Percentiles rank a stretch among this genome's conserved stretches.
phyloP scores from a whole-genome alignment of 92 coral and sea anemone species.

The Anthopleura xanthogrammica region DNA sequence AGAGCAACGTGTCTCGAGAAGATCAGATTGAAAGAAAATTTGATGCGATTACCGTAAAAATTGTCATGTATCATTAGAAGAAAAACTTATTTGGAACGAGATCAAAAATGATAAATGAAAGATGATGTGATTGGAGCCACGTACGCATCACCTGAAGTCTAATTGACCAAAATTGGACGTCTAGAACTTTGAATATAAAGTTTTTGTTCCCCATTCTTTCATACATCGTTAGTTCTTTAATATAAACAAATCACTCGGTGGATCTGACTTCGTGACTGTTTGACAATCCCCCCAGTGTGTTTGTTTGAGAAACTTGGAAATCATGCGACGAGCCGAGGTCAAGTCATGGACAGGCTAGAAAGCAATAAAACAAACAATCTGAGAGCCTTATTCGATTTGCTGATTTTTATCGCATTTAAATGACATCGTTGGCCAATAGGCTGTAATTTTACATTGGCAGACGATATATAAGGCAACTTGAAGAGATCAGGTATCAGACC shows the following conservation, averaged over 20 bases:
- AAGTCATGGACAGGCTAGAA: not conserved
- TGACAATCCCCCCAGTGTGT: no score
- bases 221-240: no score
- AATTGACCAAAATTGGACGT: no score
- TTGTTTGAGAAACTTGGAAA: not conserved
- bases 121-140: no score
- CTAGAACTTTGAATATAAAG: no score
- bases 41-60: not conserved
- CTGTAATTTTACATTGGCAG: not conserved
- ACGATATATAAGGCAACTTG: not conserved
- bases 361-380: not conserved
- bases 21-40: not conserved
- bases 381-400: not conserved
- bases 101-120: no score
- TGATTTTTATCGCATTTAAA: constrained; percentile 1
- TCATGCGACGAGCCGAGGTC: not conserved
- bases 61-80: not conserved
- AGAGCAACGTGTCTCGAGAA: not conserved
- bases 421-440: not conserved
- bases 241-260: not conserved
- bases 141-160: no score
- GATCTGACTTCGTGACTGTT: not conserved
- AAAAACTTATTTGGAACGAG: not conserved
- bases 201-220: no score
- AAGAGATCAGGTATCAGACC: not conserved